Percentiles rank a stretch among this genome's conserved stretches.
Evolutionary conservation across 2,888 invertebrate genomes (phyloP).

Genomic region (Netelia inedita): DNA sequence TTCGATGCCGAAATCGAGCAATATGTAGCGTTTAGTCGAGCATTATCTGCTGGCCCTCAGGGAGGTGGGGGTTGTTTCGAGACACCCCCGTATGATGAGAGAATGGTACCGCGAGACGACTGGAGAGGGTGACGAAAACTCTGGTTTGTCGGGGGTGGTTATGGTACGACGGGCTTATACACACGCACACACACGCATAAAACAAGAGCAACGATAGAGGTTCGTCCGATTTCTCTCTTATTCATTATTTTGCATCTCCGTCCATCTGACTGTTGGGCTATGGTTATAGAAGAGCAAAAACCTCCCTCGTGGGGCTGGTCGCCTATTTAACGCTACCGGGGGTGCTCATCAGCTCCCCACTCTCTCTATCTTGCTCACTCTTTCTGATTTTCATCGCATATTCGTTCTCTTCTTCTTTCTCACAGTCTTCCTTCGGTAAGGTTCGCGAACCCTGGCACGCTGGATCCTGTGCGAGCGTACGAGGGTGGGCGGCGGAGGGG

Average conservation of each 20-base stretch:
- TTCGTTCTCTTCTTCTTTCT: constrained; percentile 8
- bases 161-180: constrained; percentile 64
- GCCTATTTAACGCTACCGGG: constrained; percentile 69
- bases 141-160: constrained; percentile 70
- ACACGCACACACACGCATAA: constrained; percentile 28
- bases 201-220: constrained; percentile 32
- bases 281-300: constrained; percentile 39
- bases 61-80: constrained; percentile 53
- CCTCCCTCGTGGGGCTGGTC: constrained; percentile 55
- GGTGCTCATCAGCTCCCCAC: constrained; percentile 42
- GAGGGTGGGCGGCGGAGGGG: constrained; percentile 46
- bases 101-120: constrained; percentile 55
- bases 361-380: background rate
- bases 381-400: background rate
- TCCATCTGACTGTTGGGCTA: constrained; percentile 40
- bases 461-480: constrained; percentile 46
- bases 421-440: constrained; percentile 2
- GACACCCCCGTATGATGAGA: constrained; percentile 61
- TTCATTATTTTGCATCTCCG: constrained; percentile 37
- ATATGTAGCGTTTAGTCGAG: constrained; percentile 84
- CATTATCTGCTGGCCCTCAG: constrained; percentile 65
- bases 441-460: constrained; percentile 41
- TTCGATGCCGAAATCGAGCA: constrained; percentile 83
- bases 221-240: constrained; percentile 15
- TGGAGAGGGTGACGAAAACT: constrained; percentile 48